Percentiles rank a stretch among this genome's conserved stretches.
These are phyloP conservation scores for Geotrupes spiniger DNA, from an alignment of 2,888 invertebrate species.

Conservation along the genomic window DNA sequence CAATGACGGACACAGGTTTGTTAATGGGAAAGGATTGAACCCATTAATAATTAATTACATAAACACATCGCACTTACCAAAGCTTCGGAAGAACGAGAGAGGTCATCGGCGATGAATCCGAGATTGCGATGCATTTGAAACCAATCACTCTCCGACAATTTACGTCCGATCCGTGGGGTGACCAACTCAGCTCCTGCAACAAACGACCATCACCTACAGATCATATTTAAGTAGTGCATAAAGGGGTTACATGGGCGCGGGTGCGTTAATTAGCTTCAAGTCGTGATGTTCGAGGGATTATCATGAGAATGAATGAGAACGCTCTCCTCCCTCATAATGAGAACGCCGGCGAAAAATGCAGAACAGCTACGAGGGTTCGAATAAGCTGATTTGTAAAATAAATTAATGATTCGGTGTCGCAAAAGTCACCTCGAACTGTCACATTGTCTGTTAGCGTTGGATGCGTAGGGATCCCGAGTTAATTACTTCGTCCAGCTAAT, in stretches of 20 bases:
- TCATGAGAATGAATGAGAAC: slow-evolving; percentile 19
- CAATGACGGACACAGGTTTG: slow-evolving; percentile 40
- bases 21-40: slow-evolving; percentile 33
- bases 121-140: slow-evolving; percentile 24
- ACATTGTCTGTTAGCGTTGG: slow-evolving; percentile 45
- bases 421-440: slow-evolving; percentile 50
- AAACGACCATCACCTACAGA: slow-evolving; percentile 3
- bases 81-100: slow-evolving; percentile 24
- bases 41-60: slow-evolving; percentile 25
- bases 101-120: slow-evolving; percentile 27
- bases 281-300: slow-evolving; percentile 19
- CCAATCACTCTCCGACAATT: slow-evolving; percentile 25
- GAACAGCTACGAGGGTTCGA: slow-evolving; percentile 45
- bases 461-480: slow-evolving; percentile 43
- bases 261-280: slow-evolving; percentile 13
- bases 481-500: slow-evolving; percentile 48
- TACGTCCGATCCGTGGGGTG: neutral
- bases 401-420: slow-evolving; percentile 51
- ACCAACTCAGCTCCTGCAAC: slow-evolving; percentile 4
- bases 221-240: neutral
- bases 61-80: slow-evolving; percentile 32
- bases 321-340: slow-evolving; percentile 44
- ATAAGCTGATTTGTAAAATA: slow-evolving; percentile 53
- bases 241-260: slow-evolving; percentile 3
- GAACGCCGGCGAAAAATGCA: slow-evolving; percentile 41